These are phyloP conservation scores for Psilopsiagon aurifrons DNA, from an alignment of 2,113 vertebrate genomes.

Conservation along the genomic window DNA sequence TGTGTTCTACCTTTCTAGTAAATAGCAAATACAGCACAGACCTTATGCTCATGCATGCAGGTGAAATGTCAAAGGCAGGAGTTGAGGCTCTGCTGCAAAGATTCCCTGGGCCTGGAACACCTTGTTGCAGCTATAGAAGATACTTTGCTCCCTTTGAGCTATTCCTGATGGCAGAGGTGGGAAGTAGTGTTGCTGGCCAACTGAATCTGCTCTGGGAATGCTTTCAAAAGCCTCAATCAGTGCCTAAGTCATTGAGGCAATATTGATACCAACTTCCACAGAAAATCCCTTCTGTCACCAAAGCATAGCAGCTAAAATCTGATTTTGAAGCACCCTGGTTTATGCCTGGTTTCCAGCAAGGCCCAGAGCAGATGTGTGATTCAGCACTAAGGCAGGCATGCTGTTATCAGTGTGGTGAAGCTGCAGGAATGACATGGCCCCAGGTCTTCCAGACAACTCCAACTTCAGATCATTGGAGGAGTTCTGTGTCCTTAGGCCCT, in stretches of 20 bases:
- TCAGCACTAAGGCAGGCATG: background rate
- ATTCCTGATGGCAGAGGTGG: background rate
- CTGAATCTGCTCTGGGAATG: background rate
- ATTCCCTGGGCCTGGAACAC: background rate
- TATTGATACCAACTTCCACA: background rate
- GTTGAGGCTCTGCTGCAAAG: background rate
- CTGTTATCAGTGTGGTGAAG: background rate
- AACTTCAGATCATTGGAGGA: background rate
- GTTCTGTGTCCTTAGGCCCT: background rate
- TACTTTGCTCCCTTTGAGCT: background rate
- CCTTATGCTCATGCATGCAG: background rate
- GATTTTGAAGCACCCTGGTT: background rate
- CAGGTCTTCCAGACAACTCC: background rate
- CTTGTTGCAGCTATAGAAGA: background rate
- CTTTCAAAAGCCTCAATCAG: background rate
- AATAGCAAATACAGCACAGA: accelerated
- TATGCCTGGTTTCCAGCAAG: background rate
- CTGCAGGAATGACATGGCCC: background rate
- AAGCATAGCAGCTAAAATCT: background rate
- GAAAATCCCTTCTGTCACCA: background rate
- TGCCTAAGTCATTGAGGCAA: background rate
- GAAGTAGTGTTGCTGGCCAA: background rate
- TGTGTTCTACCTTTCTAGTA: background rate
- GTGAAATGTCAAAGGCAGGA: background rate
- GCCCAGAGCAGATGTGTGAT: background rate